A percentile compares a stretch with the other conserved stretches of the same genome.
These are phyloP conservation scores for Tamias sibiricus DNA, from an alignment of 2,113 vertebrate species.

Conservation along the genomic window DNA sequence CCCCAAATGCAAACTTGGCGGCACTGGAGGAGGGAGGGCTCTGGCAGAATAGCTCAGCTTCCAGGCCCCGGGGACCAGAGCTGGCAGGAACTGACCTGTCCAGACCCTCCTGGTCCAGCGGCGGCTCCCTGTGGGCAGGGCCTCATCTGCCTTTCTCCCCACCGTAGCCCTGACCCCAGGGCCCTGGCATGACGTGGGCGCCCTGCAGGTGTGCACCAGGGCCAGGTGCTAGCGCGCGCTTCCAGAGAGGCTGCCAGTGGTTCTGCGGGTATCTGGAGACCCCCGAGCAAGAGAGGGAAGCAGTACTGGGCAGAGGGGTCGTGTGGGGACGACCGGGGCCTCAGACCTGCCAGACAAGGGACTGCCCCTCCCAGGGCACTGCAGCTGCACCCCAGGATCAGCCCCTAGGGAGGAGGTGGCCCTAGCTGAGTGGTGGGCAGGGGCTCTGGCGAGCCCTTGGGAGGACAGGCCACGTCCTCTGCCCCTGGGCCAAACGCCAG, in stretches of 20 bases:
- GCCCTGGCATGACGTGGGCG: background rate
- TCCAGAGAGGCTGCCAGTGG: background rate
- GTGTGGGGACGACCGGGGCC: rapidly evolving
- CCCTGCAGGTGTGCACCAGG: background rate
- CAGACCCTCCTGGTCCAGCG: background rate
- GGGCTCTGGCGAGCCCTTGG: background rate
- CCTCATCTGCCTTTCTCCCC: rapidly evolving
- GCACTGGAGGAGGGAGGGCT: background rate
- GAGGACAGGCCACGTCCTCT: rapidly evolving
- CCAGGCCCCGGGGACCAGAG: background rate
- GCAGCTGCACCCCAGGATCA: background rate
- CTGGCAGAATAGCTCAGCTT: background rate
- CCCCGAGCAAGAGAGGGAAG: background rate
- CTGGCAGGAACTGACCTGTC: too few species aligned
- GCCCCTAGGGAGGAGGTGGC: too few species aligned
- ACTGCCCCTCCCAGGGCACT: rapidly evolving
- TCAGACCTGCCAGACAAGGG: background rate
- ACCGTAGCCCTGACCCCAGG: rapidly evolving
- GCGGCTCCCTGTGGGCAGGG: background rate
- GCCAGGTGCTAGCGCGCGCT: rapidly evolving
- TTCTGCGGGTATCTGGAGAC: background rate
- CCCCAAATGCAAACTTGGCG: background rate
- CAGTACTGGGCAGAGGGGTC: background rate
- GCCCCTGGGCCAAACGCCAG: rapidly evolving
- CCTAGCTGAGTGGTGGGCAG: background rate